These are phyloP conservation scores for Doryteuthis pealeii DNA, from an alignment of 1,140 invertebrate species.

Conservation along the genomic window DNA sequence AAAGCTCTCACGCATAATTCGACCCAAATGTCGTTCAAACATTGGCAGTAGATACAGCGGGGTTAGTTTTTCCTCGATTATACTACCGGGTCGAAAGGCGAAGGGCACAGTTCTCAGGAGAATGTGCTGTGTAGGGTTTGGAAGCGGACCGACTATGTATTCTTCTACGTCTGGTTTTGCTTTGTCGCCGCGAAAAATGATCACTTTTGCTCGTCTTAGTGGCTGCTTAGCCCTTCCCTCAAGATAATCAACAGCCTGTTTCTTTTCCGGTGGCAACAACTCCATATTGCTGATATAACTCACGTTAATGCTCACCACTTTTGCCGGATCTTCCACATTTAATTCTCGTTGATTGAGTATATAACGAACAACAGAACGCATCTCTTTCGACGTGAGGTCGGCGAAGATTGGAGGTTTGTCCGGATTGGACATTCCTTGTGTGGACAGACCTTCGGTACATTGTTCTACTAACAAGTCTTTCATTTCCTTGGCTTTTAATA, in stretches of 20 bases:
- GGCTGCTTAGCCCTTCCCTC: constrained; percentile 32
- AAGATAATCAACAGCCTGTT: constrained; percentile 39
- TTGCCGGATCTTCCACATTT: constrained; percentile 24
- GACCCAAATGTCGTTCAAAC: constrained; percentile 27
- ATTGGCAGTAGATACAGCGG: constrained; percentile 32
- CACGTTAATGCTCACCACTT: constrained; percentile 28
- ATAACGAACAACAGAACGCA: constrained; percentile 27
- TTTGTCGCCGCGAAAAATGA: constrained; percentile 44
- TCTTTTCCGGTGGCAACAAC: constrained; percentile 39
- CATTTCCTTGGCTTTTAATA: constrained; percentile 3
- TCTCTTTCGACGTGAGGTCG: constrained; percentile 33
- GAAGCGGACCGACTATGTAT: constrained; percentile 46
- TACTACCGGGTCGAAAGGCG: constrained; percentile 43
- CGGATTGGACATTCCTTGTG: constrained; percentile 18
- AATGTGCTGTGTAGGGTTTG: constrained; percentile 29
- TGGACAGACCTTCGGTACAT: not conserved
- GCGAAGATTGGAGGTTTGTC: constrained; percentile 30
- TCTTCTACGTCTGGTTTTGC: constrained; percentile 43
- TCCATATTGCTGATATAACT: constrained; percentile 50
- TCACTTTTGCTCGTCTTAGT: constrained; percentile 38
- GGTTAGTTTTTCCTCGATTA: constrained; percentile 43
- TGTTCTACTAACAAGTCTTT: not conserved
- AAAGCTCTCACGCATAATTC: constrained; percentile 47
- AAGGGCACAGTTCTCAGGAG: constrained; percentile 39
- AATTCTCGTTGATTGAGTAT: constrained; percentile 27